Evolutionary conservation across 2,888 invertebrate genomes (phyloP).

Genomic region (Formica aserva): DNA sequence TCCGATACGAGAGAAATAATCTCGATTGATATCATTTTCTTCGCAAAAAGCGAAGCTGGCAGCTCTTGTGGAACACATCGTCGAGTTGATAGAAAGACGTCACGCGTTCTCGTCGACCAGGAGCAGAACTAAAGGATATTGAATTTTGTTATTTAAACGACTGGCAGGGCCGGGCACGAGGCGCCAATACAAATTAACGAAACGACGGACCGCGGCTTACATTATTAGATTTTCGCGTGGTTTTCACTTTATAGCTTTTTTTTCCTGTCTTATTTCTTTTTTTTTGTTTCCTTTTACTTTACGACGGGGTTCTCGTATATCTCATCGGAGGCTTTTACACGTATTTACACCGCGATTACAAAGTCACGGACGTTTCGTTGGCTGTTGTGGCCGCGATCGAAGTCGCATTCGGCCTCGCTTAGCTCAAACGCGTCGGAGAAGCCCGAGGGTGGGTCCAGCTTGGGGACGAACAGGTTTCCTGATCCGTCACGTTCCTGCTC

Average conservation of each 20-base stretch:
- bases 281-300: slow-evolving; percentile 27
- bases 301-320: slow-evolving; percentile 47
- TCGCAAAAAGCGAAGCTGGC: slow-evolving; percentile 56
- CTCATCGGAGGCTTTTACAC: slow-evolving; percentile 60
- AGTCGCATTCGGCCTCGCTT: slow-evolving; percentile 88
- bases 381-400: slow-evolving; percentile 84
- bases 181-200: slow-evolving; percentile 67
- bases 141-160: slow-evolving; percentile 12
- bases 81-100: slow-evolving; percentile 45
- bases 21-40: slow-evolving; percentile 18
- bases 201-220: slow-evolving; percentile 71
- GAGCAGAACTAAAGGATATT: slow-evolving; percentile 59
- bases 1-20: slow-evolving; percentile 24
- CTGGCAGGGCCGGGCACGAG: not conserved
- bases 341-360: slow-evolving; percentile 85
- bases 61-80: slow-evolving; percentile 66
- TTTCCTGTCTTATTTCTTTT: not conserved
- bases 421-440: slow-evolving; percentile 91
- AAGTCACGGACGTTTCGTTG: slow-evolving; percentile 85
- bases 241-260: not conserved
- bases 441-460: slow-evolving; percentile 91
- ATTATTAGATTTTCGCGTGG: slow-evolving; percentile 35
- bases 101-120: slow-evolving; percentile 55
- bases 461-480: slow-evolving; percentile 85
- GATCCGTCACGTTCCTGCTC: slow-evolving; percentile 85